Conservation (phyloP, 2,113 vertebrate genomes). For the Eublepharis macularius region DNA sequence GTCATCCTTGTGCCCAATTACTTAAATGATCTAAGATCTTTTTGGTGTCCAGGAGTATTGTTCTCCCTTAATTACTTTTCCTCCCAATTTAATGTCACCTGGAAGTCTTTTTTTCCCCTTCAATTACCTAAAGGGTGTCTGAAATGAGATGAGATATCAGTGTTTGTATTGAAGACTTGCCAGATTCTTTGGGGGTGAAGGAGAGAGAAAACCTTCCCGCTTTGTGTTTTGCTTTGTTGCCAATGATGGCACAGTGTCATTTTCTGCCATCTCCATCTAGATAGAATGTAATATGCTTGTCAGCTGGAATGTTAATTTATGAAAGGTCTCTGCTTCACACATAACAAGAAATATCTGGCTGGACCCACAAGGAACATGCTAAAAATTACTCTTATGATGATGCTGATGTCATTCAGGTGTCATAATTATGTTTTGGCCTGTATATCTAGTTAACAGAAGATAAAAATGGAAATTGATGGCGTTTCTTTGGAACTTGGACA, state of each 20-base stretch:
- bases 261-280: constrained; percentile 45
- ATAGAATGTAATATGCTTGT: constrained; percentile 48
- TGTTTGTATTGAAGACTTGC: constrained; percentile 41
- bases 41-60: constrained; percentile 40
- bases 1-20: constrained; percentile 64
- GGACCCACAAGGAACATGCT: constrained; percentile 15
- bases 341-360: constrained; percentile 50
- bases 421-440: constrained; percentile 26
- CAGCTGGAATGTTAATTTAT: constrained; percentile 43
- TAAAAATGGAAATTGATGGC: neutral
- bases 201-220: constrained; percentile 34
- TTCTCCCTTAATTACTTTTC: constrained; percentile 59
- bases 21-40: constrained; percentile 59
- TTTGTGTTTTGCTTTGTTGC: constrained; percentile 48
- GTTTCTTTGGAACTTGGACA: neutral
- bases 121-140: constrained; percentile 34
- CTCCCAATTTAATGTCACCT: constrained; percentile 30
- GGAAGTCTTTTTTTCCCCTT: neutral
- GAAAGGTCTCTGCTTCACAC: constrained; percentile 26
- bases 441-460: neutral
- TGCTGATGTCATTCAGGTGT: neutral
- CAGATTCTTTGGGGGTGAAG: neutral
- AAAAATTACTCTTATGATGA: constrained; percentile 33
- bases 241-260: constrained; percentile 41
- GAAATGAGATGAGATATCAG: neutral